Base-by-base conservation (phyloP, 2,888 invertebrate genomes). In the Osmoderma eremita region DNA sequence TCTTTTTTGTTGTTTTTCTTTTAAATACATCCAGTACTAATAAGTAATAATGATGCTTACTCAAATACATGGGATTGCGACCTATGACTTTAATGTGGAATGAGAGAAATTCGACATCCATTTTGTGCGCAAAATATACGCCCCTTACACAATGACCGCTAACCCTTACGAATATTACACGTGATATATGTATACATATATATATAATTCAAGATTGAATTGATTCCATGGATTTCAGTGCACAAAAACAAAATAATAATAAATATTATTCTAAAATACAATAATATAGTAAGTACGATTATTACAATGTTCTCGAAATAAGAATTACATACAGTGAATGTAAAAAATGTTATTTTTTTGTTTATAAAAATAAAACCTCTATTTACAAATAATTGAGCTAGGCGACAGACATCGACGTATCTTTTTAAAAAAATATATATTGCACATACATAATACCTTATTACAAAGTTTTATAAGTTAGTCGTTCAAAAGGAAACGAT, bases 1-100 rank as follows among this genome's bases (percentile, higher is more conserved):
- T 78, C 76, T 77, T 77, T 74, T 70, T 45, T 45, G 24, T 58
- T 62, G 20, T 62, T 48, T 45, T 53, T 72, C 67, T 49, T 72
- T 75, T 75, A 75, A 78, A 78, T 79, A 80, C 80, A 80, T 78
- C 78, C 75, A 80, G 75, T 79, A 75, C 72, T 77, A 78, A 30
- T 30, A 2, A 78, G 63, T 63, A 67, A 73, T 70, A 71, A 72
- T 73, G 71, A 74, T 72, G 72, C 63, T 67, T 72, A 73, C 70
- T 73, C 70, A 75, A 30, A 30, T 75, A 75, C 72, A 75, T 67
- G 73, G 68, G n/a, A 38, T 62, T 73, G 74, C 77, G 76, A 74
- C 76, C 10, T 30, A 30, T 30, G 30, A 30, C 8, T 30, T 30
- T 5, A n/a, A 30, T 75, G 76, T 78, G 78, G 79, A 79, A 79